Percentiles rank a stretch among this genome's conserved stretches.
phyloP scores from a whole-genome alignment of 2,113 vertebrate genomes.

The Chlamydotis undulata region DNA sequence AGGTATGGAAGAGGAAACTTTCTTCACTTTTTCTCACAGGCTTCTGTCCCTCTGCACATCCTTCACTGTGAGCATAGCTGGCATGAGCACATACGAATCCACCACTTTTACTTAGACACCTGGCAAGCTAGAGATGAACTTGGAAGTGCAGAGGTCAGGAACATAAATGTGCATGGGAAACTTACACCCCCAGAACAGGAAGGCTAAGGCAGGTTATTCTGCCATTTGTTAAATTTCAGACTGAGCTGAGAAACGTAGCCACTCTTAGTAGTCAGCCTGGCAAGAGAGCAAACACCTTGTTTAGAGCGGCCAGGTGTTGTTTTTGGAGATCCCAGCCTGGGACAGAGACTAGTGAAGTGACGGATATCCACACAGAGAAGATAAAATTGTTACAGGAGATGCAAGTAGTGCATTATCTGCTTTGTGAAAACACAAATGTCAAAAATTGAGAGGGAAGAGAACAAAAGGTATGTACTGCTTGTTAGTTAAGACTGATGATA shows the following conservation, averaged over 20 bases:
- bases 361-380: not conserved
- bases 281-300: not conserved
- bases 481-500: not conserved
- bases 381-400: not conserved
- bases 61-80: not conserved
- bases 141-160: not conserved
- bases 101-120: not conserved
- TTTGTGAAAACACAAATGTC: not conserved
- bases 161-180: not conserved
- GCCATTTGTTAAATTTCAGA: not conserved
- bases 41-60: not conserved
- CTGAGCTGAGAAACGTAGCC: not conserved
- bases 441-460: accelerated
- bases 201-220: not conserved
- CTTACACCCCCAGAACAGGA: not conserved
- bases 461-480: not conserved
- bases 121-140: accelerated
- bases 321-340: not conserved
- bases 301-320: not conserved
- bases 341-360: not conserved
- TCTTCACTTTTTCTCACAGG: not conserved
- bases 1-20: not conserved
- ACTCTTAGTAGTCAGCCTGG: not conserved
- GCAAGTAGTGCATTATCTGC: not conserved
- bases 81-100: accelerated